These are phyloP conservation scores for Sinocyclocheilus grahami DNA, from an alignment of 2,113 vertebrate species.

Conservation along the genomic window DNA sequence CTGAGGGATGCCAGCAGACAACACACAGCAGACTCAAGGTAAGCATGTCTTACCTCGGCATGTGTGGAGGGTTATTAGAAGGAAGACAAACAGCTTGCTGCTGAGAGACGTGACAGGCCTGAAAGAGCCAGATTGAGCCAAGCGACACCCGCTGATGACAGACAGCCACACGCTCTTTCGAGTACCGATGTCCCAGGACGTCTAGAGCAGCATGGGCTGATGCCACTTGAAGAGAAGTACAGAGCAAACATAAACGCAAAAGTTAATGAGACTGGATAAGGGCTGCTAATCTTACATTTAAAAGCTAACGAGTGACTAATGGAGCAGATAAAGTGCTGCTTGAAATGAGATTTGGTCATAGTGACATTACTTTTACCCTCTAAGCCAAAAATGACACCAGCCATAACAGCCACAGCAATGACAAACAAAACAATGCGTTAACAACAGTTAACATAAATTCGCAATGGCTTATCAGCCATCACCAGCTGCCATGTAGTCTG, in stretches of 20 bases:
- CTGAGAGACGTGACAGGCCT: constrained; percentile 29
- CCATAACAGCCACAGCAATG: neutral
- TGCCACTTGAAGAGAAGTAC: constrained; percentile 50
- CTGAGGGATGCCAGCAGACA: constrained; percentile 46
- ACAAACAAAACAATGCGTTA: constrained; percentile 48
- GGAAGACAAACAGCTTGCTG: constrained; percentile 19
- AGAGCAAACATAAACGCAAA: constrained; percentile 61
- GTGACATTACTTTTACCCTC: constrained; percentile 59
- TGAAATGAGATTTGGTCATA: constrained; percentile 51
- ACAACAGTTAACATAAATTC: neutral
- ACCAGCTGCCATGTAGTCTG: neutral
- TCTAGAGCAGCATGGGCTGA: constrained; percentile 22
- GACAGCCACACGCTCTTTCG: constrained; percentile 29
- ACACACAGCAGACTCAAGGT: constrained; percentile 27
- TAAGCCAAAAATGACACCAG: neutral
- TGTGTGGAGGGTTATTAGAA: constrained; percentile 7
- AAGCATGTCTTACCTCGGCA: constrained; percentile 39
- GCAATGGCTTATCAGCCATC: neutral
- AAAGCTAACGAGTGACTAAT: constrained; percentile 64
- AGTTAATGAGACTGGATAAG: constrained; percentile 56
- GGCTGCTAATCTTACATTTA: constrained; percentile 53
- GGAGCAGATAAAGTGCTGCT: constrained; percentile 62
- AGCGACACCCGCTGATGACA: constrained; percentile 32
- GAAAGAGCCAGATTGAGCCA: constrained; percentile 7
- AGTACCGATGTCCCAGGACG: constrained; percentile 36